A percentile compares a stretch with the other conserved stretches of the same genome.
phyloP scores from a whole-genome alignment of 2,888 invertebrate species.

The Fragum fragum region DNA sequence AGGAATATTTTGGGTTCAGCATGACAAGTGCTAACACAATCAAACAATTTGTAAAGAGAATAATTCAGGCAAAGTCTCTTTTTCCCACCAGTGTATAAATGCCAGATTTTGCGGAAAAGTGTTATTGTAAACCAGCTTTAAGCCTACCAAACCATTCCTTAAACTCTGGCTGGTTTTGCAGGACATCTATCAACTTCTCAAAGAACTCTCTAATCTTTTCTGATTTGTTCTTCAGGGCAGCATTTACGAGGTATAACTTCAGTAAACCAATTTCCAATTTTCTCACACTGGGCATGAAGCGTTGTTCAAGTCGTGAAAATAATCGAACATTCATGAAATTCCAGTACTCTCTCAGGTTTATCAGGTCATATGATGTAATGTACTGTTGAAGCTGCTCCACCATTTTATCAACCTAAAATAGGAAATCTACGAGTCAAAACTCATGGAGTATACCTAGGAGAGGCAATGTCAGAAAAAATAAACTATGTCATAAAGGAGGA shows the following conservation, averaged over 20 bases:
- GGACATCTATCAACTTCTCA: constrained; percentile 93
- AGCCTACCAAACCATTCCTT: constrained; percentile 98
- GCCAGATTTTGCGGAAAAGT: too few species aligned
- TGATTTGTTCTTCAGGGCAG: constrained; percentile 92
- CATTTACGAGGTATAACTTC: constrained; percentile 96
- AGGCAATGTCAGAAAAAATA: too few species aligned
- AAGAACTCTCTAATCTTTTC: constrained; percentile 97
- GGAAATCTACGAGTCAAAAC: too few species aligned
- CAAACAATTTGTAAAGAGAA: too few species aligned
- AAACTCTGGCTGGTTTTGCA: constrained; percentile 97
- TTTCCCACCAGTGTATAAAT: too few species aligned
- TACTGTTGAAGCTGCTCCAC: constrained; percentile 93
- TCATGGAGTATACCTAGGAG: too few species aligned
- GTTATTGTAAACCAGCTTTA: too few species aligned
- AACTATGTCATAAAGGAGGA: too few species aligned
- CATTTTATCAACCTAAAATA: constrained; percentile 84
- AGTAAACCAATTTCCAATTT: constrained; percentile 87
- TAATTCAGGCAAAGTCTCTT: too few species aligned
- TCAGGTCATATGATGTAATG: constrained; percentile 93
- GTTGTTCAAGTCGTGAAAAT: constrained; percentile 95
- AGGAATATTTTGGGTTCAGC: too few species aligned
- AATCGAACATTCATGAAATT: constrained; percentile 94
- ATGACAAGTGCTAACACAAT: too few species aligned
- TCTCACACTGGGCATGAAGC: constrained; percentile 89
- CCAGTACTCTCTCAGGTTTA: constrained; percentile 95